Evolutionary conservation across 2,888 invertebrate genomes (phyloP), one percentile per base, ranked within the genome.

Genomic region (Stenodera caucasica): DNA sequence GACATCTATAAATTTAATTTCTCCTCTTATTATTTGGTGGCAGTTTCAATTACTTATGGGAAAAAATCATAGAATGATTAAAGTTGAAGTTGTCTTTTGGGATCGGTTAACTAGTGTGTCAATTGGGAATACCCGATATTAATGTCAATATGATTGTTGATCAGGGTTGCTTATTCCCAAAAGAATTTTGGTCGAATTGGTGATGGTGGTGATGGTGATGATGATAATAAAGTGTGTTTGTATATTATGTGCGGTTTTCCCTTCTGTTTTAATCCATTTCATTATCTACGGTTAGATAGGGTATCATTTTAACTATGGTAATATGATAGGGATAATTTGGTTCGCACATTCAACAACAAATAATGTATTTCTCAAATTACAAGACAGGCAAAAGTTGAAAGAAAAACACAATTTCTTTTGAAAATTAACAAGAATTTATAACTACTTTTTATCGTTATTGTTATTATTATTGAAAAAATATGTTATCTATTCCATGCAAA

Each of bases 291-390:
- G 55, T 60, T 63, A 58, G 53, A 63, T 57, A 63, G 45, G 45
- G 60, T 63, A 63, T 63, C 63, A 60, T 58, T 63, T 63, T 59
- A 59, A 63, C 63, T 29, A 53, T 51, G 37, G 63, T 57, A 63
- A 63, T 50, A 55, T 49, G 63, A 63, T 63, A 60, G 52, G 55
- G 60, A 57, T 63, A 63, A 63, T 63, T 63, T 63, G 63, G 60
- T 60, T 63, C 57, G 63, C 63, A 63, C 63, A 63, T 63, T 63
- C 60, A 57, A 63, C 63, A 63, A 63, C 63, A 63, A 63, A 63
- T 63, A 63, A 63, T 55, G 63, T 60, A 63, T 60, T 63, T 63
- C 63, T 63, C 63, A 33, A 30, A 60, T 63, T 63, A 55, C 63
- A 53, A 21, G 9, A 32, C 18, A 49, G 49, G 49, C 30, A 30